Evolutionary conservation across 2,888 invertebrate species (phyloP), one percentile per base, ranked within the genome.

Genomic region (Eucera pruinosa): DNA sequence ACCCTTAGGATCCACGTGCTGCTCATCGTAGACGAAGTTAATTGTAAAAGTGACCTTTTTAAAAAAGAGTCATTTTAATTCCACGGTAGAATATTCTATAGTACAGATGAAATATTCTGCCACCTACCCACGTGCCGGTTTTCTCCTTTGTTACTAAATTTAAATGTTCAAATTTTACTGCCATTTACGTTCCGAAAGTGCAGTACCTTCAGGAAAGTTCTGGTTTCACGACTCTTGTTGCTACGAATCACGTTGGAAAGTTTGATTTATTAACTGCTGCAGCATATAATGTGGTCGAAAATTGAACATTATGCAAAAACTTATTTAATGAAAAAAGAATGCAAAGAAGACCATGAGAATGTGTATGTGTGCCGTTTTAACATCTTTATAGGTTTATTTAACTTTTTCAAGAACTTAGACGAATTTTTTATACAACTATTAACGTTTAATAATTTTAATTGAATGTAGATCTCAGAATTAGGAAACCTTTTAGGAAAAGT

Each of bases 41-140:
- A 55, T 70, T 60, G 70, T 30, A 20, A 48, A 0, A 9, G n/a
- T 43, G 54, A 71, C 61, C 61, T 71, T 71, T n/a, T 71, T 0
- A 11, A 61, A 7, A 7, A 3, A 33, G 33, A 3, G 33, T 33
- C 33, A 33, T n/a, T n/a, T n/a, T n/a, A n/a, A n/a, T n/a, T n/a
- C n/a, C n/a, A n/a, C n/a, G n/a, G n/a, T n/a, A n/a, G n/a, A n/a
- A n/a, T n/a, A n/a, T n/a, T n/a, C n/a, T n/a, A n/a, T n/a, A n/a
- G n/a, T n/a, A n/a, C n/a, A n/a, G n/a, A n/a, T 23, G 18, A 11
- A 25, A 33, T 4, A 43, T 27, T 13, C 41, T 11, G 4, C 2
- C 11, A 7, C 30, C 7, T 13, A 7, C 36, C 45, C 25, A 33
- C 45, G 11, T 20, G 4, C 25, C 0, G 7, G 20, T 36, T 7